Evolutionary conservation across 1,140 invertebrate species (phyloP), one percentile per base, ranked within the genome.

Genomic region (Calliopsis andreniformis): DNA sequence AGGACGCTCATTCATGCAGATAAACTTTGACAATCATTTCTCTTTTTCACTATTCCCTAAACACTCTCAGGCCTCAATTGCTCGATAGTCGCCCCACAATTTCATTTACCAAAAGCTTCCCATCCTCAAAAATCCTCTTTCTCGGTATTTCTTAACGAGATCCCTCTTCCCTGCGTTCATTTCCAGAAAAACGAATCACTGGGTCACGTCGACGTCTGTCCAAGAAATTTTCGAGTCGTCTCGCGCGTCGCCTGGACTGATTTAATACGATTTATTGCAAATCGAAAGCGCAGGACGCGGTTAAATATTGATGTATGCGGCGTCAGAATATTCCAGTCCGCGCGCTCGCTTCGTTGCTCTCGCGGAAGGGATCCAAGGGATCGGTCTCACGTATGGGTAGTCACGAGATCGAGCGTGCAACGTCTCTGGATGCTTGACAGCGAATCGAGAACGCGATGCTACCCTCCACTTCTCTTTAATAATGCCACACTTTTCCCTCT

Each of bases 181-280:
- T 47, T 16, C 10, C 43, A 47, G 16, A 47, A 18, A 4, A n/a
- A 10, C 35, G 10, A 30, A 58, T 32, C 16, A 28, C 1, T 3
- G n/a, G 12, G n/a, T 12, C 53, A 18, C 10, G 55, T 28, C 30
- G 30, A 18, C 8, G 18, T n/a, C 35, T 25, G 1, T 14, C 14
- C 23, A 1, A 14, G 16, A 62, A 43, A 62, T 35, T n/a, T 43
- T 62, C 59, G 30, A 18, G 7, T 35, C 47, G 30, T 47, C 14
- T 4, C 2, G 18, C n/a, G n/a, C n/a, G 18, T 55, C 12, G 28
- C 16, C 12, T 7, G 30, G 20, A 61, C 47, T 32, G 30, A 61
- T 71, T 61, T 71, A 71, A 71, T 49, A 43, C 56, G 68, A 71
- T 71, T 71, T 71, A 71, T 71, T 39, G 68, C 56, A 49, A 71